Conservation (phyloP, 2,797 vertebrate genomes). For the Hippopotamyrus pictus region DNA sequence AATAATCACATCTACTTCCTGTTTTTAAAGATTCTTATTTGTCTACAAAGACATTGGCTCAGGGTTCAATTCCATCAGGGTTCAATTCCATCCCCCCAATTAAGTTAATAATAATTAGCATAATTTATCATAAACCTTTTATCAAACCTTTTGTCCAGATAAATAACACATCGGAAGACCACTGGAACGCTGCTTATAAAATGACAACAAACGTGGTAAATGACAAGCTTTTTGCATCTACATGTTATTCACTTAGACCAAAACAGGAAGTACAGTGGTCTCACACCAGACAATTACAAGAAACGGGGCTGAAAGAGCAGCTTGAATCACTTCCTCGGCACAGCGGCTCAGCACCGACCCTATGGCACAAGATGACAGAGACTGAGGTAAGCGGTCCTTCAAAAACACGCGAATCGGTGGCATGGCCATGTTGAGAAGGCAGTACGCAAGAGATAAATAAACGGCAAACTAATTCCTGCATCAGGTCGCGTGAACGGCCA, state of each 20-base stretch:
- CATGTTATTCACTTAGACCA: neutral
- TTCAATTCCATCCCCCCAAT: constrained; percentile 58
- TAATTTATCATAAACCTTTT: neutral
- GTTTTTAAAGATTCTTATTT: constrained; percentile 72
- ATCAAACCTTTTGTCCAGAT: neutral
- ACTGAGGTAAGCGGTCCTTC: constrained; percentile 51
- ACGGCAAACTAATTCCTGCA: neutral
- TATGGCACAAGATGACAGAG: constrained; percentile 39
- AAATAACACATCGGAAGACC: neutral
- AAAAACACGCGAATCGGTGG: neutral
- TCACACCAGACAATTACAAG: constrained; percentile 37
- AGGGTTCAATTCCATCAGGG: constrained; percentile 66
- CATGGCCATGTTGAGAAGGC: neutral
- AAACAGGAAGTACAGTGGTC: constrained; percentile 61
- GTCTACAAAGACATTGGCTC: constrained; percentile 66
- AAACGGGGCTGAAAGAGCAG: constrained; percentile 30
- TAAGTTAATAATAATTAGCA: neutral
- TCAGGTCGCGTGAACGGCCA: neutral
- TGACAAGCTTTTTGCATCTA: neutral
- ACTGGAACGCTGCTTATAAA: neutral
- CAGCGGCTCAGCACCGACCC: neutral
- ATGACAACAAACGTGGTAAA: neutral
- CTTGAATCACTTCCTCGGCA: constrained; percentile 22
- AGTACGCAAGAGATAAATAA: no score
- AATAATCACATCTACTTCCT: constrained; percentile 54